phyloP scores from a whole-genome alignment of 2,888 invertebrate species.

The Toxonevra muliebris region DNA sequence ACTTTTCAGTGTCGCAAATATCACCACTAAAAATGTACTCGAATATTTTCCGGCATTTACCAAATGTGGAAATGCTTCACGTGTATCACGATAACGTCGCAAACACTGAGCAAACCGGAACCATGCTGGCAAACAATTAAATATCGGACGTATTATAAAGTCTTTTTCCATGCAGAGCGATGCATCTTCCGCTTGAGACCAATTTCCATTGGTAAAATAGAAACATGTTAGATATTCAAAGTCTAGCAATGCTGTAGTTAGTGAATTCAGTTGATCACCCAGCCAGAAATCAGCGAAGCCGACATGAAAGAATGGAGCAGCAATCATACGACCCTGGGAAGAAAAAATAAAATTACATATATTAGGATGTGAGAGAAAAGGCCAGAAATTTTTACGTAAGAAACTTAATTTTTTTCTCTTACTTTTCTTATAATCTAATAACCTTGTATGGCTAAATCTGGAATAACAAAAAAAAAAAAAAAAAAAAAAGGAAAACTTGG shows the following conservation, averaged over 20 bases:
- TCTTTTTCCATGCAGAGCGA: slow-evolving; percentile 77
- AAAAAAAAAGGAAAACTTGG: no score
- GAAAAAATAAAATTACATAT: slow-evolving; percentile 4
- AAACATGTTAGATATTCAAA: slow-evolving; percentile 94
- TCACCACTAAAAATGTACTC: slow-evolving; percentile 93
- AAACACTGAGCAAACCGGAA: slow-evolving; percentile 97
- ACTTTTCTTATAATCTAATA: no score
- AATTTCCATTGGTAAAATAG: slow-evolving; percentile 82
- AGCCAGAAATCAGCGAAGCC: slow-evolving; percentile 99
- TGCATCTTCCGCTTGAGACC: slow-evolving; percentile 70
- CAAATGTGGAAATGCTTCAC: slow-evolving; percentile 93
- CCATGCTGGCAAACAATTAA: slow-evolving; percentile 96
- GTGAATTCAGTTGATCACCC: slow-evolving; percentile 95
- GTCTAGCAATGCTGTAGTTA: slow-evolving; percentile 89
- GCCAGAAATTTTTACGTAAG: neutral
- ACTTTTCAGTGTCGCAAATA: slow-evolving; percentile 79
- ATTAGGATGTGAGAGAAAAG: neutral
- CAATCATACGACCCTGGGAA: slow-evolving; percentile 79
- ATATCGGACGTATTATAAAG: slow-evolving; percentile 81
- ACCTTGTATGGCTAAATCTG: no score
- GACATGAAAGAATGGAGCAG: slow-evolving; percentile 93
- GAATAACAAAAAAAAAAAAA: no score
- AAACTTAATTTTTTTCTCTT: no score
- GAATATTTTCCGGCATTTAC: slow-evolving; percentile 99
- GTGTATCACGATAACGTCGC: slow-evolving; percentile 92